These are phyloP conservation scores for Chrysotoxum bicinctum DNA, from an alignment of 2,888 invertebrate genomes.

Conservation along the genomic window DNA sequence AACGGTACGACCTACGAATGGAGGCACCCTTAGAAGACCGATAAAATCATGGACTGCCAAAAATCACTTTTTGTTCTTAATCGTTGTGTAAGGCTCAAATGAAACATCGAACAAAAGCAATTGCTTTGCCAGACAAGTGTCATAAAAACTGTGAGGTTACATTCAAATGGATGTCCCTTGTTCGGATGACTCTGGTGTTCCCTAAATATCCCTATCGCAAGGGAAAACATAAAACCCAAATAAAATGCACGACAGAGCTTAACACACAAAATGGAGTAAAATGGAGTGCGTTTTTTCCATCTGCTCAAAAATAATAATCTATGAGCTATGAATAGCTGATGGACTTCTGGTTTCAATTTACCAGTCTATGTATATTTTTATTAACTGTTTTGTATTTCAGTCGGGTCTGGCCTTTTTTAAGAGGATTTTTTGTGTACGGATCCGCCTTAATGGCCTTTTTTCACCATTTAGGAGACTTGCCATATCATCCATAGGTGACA, in stretches of 20 bases:
- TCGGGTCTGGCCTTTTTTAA: not conserved
- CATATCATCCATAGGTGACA: not conserved
- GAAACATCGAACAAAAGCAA: too few species aligned
- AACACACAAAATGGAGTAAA: not conserved
- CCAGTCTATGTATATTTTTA: not conserved
- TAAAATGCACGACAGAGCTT: not conserved
- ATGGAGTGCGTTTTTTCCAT: not conserved
- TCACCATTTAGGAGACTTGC: slow-evolving; percentile 14
- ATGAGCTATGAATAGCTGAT: slow-evolving; percentile 6
- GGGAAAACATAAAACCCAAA: not conserved
- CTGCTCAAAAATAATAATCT: not conserved
- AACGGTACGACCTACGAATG: too few species aligned
- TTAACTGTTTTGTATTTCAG: not conserved
- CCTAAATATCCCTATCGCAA: too few species aligned
- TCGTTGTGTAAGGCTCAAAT: too few species aligned
- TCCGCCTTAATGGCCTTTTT: slow-evolving; percentile 40
- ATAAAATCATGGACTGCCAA: too few species aligned
- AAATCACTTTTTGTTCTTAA: too few species aligned
- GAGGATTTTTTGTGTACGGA: not conserved
- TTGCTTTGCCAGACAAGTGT: too few species aligned
- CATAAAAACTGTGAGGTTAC: too few species aligned
- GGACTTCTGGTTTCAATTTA: slow-evolving; percentile 17
- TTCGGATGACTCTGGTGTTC: too few species aligned
- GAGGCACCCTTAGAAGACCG: too few species aligned
- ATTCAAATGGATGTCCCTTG: too few species aligned